Percentiles rank a stretch among this genome's conserved stretches.
phyloP scores from a whole-genome alignment of 2,113 vertebrate genomes.

The Gambusia affinis region DNA sequence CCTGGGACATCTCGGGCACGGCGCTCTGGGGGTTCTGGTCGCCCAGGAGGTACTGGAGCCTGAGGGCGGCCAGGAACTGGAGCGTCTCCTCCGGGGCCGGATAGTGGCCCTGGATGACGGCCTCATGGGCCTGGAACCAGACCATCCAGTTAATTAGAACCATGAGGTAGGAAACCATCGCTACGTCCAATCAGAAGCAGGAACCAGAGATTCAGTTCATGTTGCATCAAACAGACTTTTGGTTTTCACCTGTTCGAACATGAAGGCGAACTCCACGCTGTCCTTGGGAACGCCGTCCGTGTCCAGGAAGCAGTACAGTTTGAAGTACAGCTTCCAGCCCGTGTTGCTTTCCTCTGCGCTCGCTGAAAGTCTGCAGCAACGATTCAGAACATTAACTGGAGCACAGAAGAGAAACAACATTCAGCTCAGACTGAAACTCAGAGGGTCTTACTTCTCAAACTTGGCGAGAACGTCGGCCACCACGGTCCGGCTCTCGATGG shows the following conservation, averaged over 20 bases:
- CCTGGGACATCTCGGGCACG: slow-evolving; percentile 84
- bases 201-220: no score
- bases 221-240: no score
- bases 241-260: slow-evolving; percentile 93
- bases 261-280: slow-evolving; percentile 97
- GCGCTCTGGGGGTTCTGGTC: slow-evolving; percentile 79
- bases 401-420: neutral
- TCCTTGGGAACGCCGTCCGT: slow-evolving; percentile 90
- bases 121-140: slow-evolving; percentile 89
- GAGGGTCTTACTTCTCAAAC: slow-evolving; percentile 89
- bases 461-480: slow-evolving; percentile 95
- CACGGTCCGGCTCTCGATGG: slow-evolving; percentile 92
- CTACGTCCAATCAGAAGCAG: no score
- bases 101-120: slow-evolving; percentile 91
- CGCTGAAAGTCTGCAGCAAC: slow-evolving; percentile 80
- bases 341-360: slow-evolving; percentile 78
- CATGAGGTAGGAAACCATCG: no score
- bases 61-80: slow-evolving; percentile 91
- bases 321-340: slow-evolving; percentile 97
- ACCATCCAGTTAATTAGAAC: no score
- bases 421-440: neutral
- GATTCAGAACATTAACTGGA: rapidly evolving
- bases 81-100: slow-evolving; percentile 95
- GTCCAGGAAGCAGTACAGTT: slow-evolving; percentile 98
- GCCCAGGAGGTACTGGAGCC: slow-evolving; percentile 91